Percentiles rank a stretch among this genome's conserved stretches.
These are phyloP conservation scores for Zoanthus sansibaricus DNA, from an alignment of 92 coral and sea anemone species.

Conservation along the genomic window DNA sequence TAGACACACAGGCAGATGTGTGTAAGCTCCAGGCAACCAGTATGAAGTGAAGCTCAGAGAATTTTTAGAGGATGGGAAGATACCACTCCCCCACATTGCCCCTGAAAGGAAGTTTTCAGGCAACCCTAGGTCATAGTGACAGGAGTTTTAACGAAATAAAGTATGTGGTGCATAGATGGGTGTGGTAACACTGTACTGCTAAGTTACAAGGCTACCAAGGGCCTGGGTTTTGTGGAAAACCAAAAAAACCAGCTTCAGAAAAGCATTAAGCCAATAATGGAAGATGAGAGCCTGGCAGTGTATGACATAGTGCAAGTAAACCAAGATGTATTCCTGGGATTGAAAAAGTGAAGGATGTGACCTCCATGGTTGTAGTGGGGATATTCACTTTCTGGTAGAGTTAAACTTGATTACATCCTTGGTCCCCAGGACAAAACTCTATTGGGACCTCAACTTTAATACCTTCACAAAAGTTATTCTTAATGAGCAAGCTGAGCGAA, in stretches of 20 bases:
- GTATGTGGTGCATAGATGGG: conserved; percentile 34
- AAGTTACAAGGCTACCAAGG: conserved; percentile 38
- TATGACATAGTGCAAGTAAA: not conserved
- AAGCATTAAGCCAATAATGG: not conserved
- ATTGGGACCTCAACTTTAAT: no score
- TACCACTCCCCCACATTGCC: conserved; percentile 16
- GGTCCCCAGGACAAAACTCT: no score
- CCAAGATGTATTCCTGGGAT: conserved; percentile 19
- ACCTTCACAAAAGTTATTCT: no score
- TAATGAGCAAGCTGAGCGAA: no score
- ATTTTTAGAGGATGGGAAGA: conserved; percentile 43
- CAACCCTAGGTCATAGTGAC: not conserved
- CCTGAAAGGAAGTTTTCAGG: conserved; percentile 2
- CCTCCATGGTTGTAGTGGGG: not conserved
- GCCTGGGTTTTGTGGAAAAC: conserved; percentile 25
- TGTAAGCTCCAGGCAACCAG: not conserved
- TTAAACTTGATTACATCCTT: no score
- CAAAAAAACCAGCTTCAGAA: not conserved
- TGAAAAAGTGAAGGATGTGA: not conserved
- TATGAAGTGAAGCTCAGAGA: conserved; percentile 17
- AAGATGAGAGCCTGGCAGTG: conserved; percentile 1
- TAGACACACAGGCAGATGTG: conserved; percentile 51
- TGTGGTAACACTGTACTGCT: conserved; percentile 44
- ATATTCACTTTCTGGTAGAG: no score
- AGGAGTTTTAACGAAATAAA: conserved; percentile 2